Base-by-base conservation (phyloP, 2,888 invertebrate genomes). In the Parnassius orleans region DNA sequence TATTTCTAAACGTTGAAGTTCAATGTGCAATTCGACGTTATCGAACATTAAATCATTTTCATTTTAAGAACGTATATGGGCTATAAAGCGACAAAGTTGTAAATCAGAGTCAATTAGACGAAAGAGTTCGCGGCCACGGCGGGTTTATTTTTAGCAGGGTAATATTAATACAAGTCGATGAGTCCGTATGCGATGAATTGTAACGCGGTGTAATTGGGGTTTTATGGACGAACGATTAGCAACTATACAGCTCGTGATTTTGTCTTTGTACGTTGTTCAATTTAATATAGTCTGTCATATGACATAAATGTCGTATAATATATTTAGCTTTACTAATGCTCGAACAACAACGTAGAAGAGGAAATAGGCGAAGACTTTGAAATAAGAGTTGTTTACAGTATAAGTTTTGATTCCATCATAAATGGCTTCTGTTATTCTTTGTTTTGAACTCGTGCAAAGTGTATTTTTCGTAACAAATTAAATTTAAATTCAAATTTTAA, bases 61-160 rank as follows among this genome's bases (percentile, higher is more conserved):
- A 63, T 65, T 63, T 69, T 60, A 62, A 56, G 55, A 60, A 61
- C 59, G 60, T 15, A 61, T 60, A 60, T 63, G 63, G 72, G 77
- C 79, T 78, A 81, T 83, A 81, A 87, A 79, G 79, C 78, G 76
- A 65, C 75, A 68, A 66, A 78, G 80, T 82, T 84, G 81, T 87
- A 86, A 87, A 87, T 87, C 84, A 84, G 78, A 78, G 75, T 78
- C 86, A 84, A 85, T 86, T 84, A 84, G 83, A 71, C 69, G 73
- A 72, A 72, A 72, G 72, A 72, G 72, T 69, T 68, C 69, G 68
- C 68, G 68, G 67, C 51, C 69, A 66, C 68, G 72, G 72, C 71
- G 74, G 69, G 73, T 72, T 73, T 75, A 74, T 76, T 74, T 77
- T 77, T 72, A 74, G 76, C 63, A 65, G 76, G 67, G 71, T 79